phyloP scores from a whole-genome alignment of 2,888 invertebrate species.

The Melinopterus prodromus region DNA sequence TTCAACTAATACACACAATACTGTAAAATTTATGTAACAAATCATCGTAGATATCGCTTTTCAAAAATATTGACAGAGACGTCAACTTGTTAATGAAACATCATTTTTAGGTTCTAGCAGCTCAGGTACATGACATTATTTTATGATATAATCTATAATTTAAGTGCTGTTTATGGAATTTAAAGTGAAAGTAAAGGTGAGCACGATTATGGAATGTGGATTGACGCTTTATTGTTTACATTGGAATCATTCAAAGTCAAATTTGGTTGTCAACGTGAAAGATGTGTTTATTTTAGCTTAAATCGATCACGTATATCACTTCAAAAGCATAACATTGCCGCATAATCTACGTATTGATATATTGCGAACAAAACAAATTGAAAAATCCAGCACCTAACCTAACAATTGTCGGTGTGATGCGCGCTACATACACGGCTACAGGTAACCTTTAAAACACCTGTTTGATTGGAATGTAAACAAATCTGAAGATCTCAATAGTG shows the following conservation, averaged over 20 bases:
- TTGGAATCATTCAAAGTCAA: neutral
- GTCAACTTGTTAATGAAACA: neutral
- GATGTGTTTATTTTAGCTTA: neutral
- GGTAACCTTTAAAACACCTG: constrained; percentile 12
- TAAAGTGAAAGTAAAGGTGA: neutral
- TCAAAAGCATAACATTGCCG: neutral
- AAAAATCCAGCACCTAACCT: neutral
- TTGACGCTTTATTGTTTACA: neutral
- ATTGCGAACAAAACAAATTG: neutral
- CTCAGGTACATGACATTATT: neutral
- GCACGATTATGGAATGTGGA: neutral
- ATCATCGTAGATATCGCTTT: too few relatives aligned
- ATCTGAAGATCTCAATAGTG: constrained; percentile 9
- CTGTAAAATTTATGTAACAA: too few relatives aligned
- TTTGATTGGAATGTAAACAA: constrained; percentile 22
- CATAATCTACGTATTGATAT: neutral
- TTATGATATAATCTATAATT: neutral
- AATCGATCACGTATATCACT: neutral
- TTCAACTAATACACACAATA: too few relatives aligned
- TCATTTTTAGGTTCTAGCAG: neutral
- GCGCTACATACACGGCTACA: neutral
- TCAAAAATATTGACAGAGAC: too few relatives aligned
- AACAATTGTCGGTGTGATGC: neutral
- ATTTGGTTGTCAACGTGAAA: neutral
- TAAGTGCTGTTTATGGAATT: neutral